Evolutionary conservation across 1,140 invertebrate species (phyloP).

Genomic region (Anthonomus grandis): DNA sequence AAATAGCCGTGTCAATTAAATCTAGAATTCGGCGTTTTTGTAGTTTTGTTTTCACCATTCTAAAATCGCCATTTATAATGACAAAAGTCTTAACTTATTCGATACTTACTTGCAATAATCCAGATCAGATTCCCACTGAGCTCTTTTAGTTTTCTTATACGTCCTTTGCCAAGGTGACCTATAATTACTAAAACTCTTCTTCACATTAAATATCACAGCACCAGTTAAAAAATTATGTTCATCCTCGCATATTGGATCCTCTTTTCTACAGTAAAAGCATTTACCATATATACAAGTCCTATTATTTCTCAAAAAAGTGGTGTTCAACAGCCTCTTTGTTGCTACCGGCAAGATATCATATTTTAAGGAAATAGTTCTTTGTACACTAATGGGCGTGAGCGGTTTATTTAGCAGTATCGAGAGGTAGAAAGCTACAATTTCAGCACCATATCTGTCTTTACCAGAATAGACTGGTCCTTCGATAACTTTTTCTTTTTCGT

Average conservation of each 20-base stretch:
- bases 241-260: constrained; percentile 78
- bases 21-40: constrained; percentile 69
- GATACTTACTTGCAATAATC: constrained; percentile 71
- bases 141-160: constrained; percentile 71
- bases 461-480: constrained; percentile 80
- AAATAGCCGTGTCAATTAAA: constrained; percentile 81
- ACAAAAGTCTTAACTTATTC: not conserved
- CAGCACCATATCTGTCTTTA: constrained; percentile 89
- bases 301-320: constrained; percentile 54
- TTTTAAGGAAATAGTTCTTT: constrained; percentile 71
- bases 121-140: constrained; percentile 76
- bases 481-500: constrained; percentile 69
- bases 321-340: constrained; percentile 60
- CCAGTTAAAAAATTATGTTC: constrained; percentile 69
- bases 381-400: constrained; percentile 74
- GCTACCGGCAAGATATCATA: constrained; percentile 72
- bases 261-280: constrained; percentile 81
- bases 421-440: constrained; percentile 92
- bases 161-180: constrained; percentile 87
- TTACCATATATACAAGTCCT: constrained; percentile 81
- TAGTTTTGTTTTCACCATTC: constrained; percentile 54
- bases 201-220: constrained; percentile 79
- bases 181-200: constrained; percentile 64
- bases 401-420: constrained; percentile 74
- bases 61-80: constrained; percentile 35